Conservation (phyloP, 2,797 vertebrate genomes). For the Enteromius radiatus region DNA sequence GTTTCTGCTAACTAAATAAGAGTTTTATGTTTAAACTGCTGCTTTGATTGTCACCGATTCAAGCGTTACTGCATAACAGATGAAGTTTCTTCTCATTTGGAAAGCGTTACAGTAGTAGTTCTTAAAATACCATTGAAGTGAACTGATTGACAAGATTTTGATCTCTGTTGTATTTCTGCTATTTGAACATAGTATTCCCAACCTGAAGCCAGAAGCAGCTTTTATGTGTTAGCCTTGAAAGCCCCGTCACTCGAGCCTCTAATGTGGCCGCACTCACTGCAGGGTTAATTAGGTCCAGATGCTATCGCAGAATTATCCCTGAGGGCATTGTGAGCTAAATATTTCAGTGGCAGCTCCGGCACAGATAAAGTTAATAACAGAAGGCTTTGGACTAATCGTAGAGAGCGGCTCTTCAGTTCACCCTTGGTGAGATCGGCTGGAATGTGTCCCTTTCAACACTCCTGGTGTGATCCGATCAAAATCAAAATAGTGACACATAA, state of each 20-base stretch:
- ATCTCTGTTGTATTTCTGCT: slow-evolving; percentile 46
- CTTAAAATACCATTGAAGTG: neutral
- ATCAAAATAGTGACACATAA: slow-evolving; percentile 69
- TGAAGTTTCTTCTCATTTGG: slow-evolving; percentile 11
- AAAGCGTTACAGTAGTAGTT: slow-evolving; percentile 27
- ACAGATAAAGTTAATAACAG: slow-evolving; percentile 78
- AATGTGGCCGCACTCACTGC: slow-evolving; percentile 43
- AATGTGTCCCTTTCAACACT: slow-evolving; percentile 80
- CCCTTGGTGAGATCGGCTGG: slow-evolving; percentile 72
- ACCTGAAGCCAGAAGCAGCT: slow-evolving; percentile 33
- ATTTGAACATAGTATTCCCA: slow-evolving; percentile 40
- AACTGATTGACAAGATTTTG: slow-evolving; percentile 21
- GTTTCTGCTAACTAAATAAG: slow-evolving; percentile 36
- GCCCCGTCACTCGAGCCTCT: slow-evolving; percentile 37
- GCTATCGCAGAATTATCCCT: slow-evolving; percentile 66
- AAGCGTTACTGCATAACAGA: slow-evolving; percentile 17
- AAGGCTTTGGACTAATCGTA: slow-evolving; percentile 68
- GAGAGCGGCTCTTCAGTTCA: slow-evolving; percentile 60
- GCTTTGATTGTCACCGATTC: slow-evolving; percentile 14
- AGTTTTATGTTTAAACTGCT: slow-evolving; percentile 32
- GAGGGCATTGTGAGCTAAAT: slow-evolving; percentile 68
- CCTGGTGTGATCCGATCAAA: slow-evolving; percentile 64
- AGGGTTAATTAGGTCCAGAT: slow-evolving; percentile 70
- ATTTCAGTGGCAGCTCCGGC: slow-evolving; percentile 75
- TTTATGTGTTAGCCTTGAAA: slow-evolving; percentile 55